Conservation (phyloP, 2,888 invertebrate species). For the Ectemnius cavifrons region DNA sequence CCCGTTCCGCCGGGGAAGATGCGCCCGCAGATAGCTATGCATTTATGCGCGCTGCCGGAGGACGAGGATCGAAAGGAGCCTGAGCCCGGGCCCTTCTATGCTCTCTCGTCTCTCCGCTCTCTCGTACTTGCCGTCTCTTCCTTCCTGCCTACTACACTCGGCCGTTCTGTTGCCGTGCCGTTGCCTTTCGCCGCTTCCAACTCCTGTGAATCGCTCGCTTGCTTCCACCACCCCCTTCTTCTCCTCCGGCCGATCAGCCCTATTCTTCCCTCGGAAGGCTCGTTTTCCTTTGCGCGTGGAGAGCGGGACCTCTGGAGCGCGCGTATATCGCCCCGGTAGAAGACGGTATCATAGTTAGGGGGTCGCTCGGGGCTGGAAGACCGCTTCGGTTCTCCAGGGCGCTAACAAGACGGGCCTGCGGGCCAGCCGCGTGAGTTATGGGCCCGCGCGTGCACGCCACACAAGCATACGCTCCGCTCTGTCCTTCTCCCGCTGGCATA, state of each 20-base stretch:
- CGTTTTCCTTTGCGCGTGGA: background rate
- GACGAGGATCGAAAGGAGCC: constrained; percentile 38
- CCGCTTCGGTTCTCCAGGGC: constrained; percentile 61
- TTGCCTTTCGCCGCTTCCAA: background rate
- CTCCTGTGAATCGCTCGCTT: too few species aligned
- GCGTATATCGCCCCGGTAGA: constrained; percentile 51
- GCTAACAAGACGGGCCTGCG: constrained; percentile 73
- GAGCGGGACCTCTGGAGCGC: constrained; percentile 16
- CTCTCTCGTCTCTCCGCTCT: constrained; percentile 8
- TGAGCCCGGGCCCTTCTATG: constrained; percentile 35
- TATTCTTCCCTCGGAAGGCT: background rate
- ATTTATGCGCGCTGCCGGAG: constrained; percentile 67
- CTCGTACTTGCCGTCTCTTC: constrained; percentile 18
- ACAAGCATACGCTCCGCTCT: constrained; percentile 18
- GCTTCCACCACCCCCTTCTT: constrained; percentile 4
- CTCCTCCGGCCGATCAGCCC: background rate
- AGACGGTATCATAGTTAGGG: constrained; percentile 67
- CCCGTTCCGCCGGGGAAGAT: constrained; percentile 67
- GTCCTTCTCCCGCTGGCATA: background rate
- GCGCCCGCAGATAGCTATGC: constrained; percentile 69
- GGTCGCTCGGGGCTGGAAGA: constrained; percentile 30
- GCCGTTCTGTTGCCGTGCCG: constrained; percentile 18
- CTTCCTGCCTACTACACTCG: constrained; percentile 17
- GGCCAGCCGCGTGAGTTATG: constrained; percentile 72
- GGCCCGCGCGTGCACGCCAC: constrained; percentile 63